A percentile compares a stretch with the other conserved stretches of the same genome.
Evolutionary conservation across 2,113 vertebrate genomes (phyloP).

Genomic region (Dunckerocampus dactyliophorus): DNA sequence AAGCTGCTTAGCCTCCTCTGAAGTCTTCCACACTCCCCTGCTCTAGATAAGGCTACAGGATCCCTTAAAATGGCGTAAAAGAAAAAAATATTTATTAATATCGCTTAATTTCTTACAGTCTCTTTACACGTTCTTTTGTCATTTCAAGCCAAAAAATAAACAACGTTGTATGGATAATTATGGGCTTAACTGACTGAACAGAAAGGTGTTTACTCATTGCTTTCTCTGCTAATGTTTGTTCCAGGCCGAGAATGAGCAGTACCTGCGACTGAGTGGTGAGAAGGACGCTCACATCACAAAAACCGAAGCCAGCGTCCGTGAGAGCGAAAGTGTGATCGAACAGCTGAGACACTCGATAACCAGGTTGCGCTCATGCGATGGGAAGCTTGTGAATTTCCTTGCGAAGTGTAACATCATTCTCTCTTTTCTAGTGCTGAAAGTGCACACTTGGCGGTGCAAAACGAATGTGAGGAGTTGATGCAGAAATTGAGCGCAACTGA

Average conservation of each 20-base stretch:
- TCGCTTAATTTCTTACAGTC: neutral
- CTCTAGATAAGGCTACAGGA: too few species aligned
- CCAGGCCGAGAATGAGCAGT: constrained; percentile 72
- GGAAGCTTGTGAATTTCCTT: neutral
- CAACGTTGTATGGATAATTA: neutral
- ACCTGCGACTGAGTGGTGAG: constrained; percentile 68
- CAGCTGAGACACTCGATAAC: constrained; percentile 68
- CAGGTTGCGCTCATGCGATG: constrained; percentile 65
- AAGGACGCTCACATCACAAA: constrained; percentile 73
- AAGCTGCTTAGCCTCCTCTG: too few species aligned
- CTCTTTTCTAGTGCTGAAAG: constrained; percentile 71
- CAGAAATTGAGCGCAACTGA: constrained; percentile 69
- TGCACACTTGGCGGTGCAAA: constrained; percentile 67
- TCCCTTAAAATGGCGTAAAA: too few species aligned
- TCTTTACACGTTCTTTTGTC: neutral
- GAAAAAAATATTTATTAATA: neutral
- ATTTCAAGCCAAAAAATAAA: neutral
- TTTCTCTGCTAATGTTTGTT: constrained; percentile 2
- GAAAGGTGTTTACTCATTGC: neutral
- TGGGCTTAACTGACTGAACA: neutral
- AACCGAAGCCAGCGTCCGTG: constrained; percentile 65
- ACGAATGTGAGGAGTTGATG: constrained; percentile 69
- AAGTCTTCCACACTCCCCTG: too few species aligned
- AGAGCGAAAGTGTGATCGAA: constrained; percentile 71
- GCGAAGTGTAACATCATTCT: neutral